Evolutionary conservation across 2,888 invertebrate species (phyloP), one percentile per base, ranked within the genome.

Genomic region (Platerodrilus igneus): DNA sequence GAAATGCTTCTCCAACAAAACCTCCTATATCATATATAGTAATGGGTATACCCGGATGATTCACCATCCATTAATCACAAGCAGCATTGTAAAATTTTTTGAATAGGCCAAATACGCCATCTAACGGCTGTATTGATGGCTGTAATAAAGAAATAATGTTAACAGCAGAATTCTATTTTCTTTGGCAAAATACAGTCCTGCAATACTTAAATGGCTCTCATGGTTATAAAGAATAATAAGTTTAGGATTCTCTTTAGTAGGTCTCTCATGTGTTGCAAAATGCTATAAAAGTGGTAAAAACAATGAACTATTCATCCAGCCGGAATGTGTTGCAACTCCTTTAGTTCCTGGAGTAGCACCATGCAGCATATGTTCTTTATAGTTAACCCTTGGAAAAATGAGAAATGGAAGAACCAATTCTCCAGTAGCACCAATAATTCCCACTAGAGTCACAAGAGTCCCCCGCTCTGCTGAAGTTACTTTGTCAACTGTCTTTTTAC

Each of bases 231-330:
- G n/a, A n/a, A n/a, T n/a, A n/a, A n/a, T n/a, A n/a, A n/a, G n/a
- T n/a, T n/a, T n/a, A 8, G 23, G 10, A 23, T 23, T 23, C 23
- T 23, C 23, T 28, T 50, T 52, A 4, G 48, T 45, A 19, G 51
- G 53, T 34, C 49, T 54, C n/a, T 41, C 47, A 45, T 51, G 50
- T 27, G 54, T 37, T 3, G 57, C 49, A 40, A 63, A 62, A 46
- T 62, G 54, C 6, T 50, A n/a, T 6, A 58, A 18, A 19, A 45
- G n/a, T n/a, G n/a, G n/a, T n/a, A n/a, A n/a, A n/a, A n/a, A n/a
- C n/a, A n/a, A 57, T 14, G 48, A 9, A n/a, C 43, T 17, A 4
- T 23, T 23, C 23, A 23, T 23, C 23, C 9, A 23, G 6, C 23
- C 23, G n/a, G 23, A 9, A 23, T 4, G 5, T 23, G 23, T 23